Conservation (phyloP, 2,888 invertebrate species). For the Melinaea menophilus region DNA sequence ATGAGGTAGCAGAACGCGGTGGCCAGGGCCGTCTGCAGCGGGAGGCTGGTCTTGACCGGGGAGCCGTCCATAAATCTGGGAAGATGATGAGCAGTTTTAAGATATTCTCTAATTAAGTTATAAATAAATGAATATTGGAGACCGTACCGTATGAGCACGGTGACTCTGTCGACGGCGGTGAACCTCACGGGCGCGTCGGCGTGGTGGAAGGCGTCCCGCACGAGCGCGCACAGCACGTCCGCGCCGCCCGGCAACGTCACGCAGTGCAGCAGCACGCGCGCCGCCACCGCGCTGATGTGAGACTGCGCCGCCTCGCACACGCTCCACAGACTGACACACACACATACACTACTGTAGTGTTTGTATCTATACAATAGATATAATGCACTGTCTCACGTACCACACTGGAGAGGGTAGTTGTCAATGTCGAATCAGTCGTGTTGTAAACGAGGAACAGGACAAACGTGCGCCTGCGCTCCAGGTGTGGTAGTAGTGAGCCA, state of each 20-base stretch:
- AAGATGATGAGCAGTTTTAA: background rate
- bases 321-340: conserved; percentile 87
- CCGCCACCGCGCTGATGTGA: conserved; percentile 94
- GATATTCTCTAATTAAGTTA: too few species aligned
- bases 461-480: too few species aligned
- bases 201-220: conserved; percentile 95
- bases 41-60: conserved; percentile 88
- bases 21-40: conserved; percentile 94
- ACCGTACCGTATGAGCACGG: conserved; percentile 85
- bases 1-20: conserved; percentile 98
- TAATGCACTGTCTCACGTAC: too few species aligned
- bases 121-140: too few species aligned
- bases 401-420: too few species aligned
- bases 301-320: conserved; percentile 94
- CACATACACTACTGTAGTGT: too few species aligned
- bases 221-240: conserved; percentile 96
- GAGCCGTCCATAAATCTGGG: conserved; percentile 92
- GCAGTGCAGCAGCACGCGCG: conserved; percentile 95
- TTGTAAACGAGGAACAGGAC: too few species aligned
- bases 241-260: conserved; percentile 95
- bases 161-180: conserved; percentile 96
- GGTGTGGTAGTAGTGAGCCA: too few species aligned
- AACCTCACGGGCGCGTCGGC: conserved; percentile 93
- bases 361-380: too few species aligned
- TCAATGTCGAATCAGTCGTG: too few species aligned